phyloP scores from a whole-genome alignment of 2,113 vertebrate genomes.

The Myrmecobius fasciatus region DNA sequence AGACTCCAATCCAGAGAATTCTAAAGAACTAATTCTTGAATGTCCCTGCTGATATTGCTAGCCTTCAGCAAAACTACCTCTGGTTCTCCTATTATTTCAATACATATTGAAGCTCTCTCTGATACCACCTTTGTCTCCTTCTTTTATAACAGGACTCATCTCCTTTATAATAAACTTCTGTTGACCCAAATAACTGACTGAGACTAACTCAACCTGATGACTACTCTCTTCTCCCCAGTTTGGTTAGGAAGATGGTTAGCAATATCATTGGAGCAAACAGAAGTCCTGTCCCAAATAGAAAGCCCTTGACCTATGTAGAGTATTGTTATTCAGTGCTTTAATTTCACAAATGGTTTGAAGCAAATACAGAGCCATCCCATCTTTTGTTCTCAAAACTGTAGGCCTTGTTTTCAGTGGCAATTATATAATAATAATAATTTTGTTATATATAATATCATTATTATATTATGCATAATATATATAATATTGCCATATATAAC shows the following conservation, averaged over 20 bases:
- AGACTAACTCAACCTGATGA: not conserved
- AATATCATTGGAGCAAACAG: not conserved
- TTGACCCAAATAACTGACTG: not conserved
- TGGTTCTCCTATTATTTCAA: not conserved
- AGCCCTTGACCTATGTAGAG: not conserved
- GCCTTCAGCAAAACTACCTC: not conserved
- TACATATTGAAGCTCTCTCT: not conserved
- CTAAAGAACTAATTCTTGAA: not conserved
- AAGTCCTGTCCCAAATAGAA: not conserved
- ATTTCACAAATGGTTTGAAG: not conserved
- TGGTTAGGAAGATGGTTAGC: not conserved
- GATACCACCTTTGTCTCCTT: not conserved
- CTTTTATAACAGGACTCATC: not conserved
- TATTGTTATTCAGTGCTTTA: not conserved
- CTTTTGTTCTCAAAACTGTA: not conserved
- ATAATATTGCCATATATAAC: too few species aligned
- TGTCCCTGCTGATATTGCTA: not conserved
- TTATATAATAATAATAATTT: not conserved
- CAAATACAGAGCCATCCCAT: not conserved
- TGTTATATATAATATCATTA: too few species aligned
- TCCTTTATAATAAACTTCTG: not conserved
- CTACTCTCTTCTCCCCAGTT: not conserved
- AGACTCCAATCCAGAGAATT: not conserved
- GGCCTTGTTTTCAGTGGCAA: not conserved
- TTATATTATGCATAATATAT: too few species aligned